phyloP scores from a whole-genome alignment of 2,113 vertebrate genomes.

The Speoplatyrhinus poulsoni region DNA sequence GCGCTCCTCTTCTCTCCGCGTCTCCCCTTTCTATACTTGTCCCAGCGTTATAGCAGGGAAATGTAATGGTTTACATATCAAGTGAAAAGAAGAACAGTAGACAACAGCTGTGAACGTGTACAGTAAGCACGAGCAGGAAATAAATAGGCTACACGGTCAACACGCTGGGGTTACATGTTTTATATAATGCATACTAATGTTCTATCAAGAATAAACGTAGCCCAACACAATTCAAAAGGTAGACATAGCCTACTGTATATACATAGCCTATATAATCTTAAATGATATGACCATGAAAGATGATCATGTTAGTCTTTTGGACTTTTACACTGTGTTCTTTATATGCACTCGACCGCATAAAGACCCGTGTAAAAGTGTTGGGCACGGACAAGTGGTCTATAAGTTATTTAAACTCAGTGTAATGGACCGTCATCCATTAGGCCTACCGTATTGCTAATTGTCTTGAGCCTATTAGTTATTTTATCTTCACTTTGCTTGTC shows the following conservation, averaged over 20 bases:
- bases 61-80: slow-evolving; percentile 64
- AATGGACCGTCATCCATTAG: slow-evolving; percentile 54
- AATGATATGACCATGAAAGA: no score
- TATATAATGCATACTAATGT: no score
- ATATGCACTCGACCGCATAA: no score
- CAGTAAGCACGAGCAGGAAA: no score
- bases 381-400: slow-evolving; percentile 27
- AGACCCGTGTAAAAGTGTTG: neutral
- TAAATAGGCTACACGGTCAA: no score
- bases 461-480: slow-evolving; percentile 61
- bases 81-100: slow-evolving; percentile 46
- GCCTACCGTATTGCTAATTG: slow-evolving; percentile 63
- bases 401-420: slow-evolving; percentile 55
- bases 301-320: no score
- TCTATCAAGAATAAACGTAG: no score
- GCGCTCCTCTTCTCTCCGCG: slow-evolving; percentile 28
- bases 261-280: no score
- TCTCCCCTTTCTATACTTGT: slow-evolving; percentile 19
- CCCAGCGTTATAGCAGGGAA: slow-evolving; percentile 44
- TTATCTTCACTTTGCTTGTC: slow-evolving; percentile 33
- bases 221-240: no score
- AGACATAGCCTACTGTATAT: no score
- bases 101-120: slow-evolving; percentile 13
- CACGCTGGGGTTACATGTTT: no score
- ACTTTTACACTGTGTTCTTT: no score